These are phyloP conservation scores for Stomorhina lunata DNA, from an alignment of 2,888 invertebrate genomes.

Conservation along the genomic window DNA sequence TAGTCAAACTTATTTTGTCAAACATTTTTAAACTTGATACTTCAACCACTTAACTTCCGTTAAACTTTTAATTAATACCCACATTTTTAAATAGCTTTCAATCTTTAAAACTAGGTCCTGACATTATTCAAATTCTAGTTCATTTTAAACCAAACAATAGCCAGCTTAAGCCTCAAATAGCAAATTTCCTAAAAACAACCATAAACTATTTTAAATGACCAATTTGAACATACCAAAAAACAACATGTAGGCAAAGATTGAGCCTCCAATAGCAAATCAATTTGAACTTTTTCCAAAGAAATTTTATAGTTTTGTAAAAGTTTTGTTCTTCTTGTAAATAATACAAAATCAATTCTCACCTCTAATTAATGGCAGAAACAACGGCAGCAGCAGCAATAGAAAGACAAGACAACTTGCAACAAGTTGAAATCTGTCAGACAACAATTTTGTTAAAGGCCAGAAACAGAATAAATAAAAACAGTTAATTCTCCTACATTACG, in stretches of 20 bases:
- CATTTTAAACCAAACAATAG: neutral
- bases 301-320: neutral
- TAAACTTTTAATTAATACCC: neutral
- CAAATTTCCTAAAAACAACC: neutral
- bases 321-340: neutral
- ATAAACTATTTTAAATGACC: constrained; percentile 25
- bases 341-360: constrained; percentile 26
- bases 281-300: constrained; percentile 18
- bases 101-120: neutral
- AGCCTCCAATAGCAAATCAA: neutral
- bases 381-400: neutral
- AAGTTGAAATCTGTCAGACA: constrained; percentile 10
- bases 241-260: neutral
- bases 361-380: constrained; percentile 31
- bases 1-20: too few relatives aligned
- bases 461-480: neutral
- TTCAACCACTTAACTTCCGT: neutral
- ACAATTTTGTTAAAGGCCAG: neutral
- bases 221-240: neutral
- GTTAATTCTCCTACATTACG: constrained; percentile 25
- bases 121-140: neutral
- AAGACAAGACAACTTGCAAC: neutral
- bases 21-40: too few relatives aligned
- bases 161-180: constrained; percentile 1
- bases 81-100: neutral